phyloP scores from a whole-genome alignment of 1,140 invertebrate genomes.

The Branchinecta lynchi region DNA sequence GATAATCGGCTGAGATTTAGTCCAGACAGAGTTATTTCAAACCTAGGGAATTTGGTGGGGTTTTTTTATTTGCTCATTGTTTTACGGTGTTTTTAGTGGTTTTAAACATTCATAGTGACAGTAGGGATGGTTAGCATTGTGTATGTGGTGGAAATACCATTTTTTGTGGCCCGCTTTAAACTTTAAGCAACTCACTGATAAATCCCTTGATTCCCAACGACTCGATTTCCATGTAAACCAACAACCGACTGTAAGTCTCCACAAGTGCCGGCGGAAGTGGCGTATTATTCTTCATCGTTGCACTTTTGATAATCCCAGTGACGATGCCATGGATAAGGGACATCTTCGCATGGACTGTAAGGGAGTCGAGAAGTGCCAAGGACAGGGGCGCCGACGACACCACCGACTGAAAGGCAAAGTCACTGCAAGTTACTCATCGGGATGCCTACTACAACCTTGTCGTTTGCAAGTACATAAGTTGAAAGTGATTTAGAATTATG shows the following conservation, averaged over 20 bases:
- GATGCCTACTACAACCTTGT: constrained; percentile 25
- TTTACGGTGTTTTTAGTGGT: no score
- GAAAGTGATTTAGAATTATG: no score
- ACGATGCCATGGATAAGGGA: constrained; percentile 89
- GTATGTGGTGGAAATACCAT: no score
- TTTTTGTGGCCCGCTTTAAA: no score
- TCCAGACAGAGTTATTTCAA: no score
- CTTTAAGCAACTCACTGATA: constrained; percentile 56
- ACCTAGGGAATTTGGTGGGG: no score
- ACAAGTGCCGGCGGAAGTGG: constrained; percentile 75
- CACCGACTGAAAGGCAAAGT: not conserved
- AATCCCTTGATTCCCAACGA: constrained; percentile 92
- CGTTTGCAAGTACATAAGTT: constrained; percentile 24
- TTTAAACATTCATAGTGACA: no score
- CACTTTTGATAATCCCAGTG: constrained; percentile 69
- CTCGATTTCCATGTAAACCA: constrained; percentile 94
- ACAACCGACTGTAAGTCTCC: constrained; percentile 79
- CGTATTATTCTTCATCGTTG: constrained; percentile 64
- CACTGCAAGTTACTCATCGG: no score
- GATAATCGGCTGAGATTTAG: no score
- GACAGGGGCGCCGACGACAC: constrained; percentile 60
- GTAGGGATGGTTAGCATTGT: no score
- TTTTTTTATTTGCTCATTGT: no score
- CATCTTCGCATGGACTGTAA: constrained; percentile 95
- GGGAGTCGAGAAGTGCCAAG: constrained; percentile 81